A percentile compares a stretch with the other conserved stretches of the same genome.
Conservation (phyloP, 2,797 vertebrate genomes). For the Hippopotamyrus pictus region DNA sequence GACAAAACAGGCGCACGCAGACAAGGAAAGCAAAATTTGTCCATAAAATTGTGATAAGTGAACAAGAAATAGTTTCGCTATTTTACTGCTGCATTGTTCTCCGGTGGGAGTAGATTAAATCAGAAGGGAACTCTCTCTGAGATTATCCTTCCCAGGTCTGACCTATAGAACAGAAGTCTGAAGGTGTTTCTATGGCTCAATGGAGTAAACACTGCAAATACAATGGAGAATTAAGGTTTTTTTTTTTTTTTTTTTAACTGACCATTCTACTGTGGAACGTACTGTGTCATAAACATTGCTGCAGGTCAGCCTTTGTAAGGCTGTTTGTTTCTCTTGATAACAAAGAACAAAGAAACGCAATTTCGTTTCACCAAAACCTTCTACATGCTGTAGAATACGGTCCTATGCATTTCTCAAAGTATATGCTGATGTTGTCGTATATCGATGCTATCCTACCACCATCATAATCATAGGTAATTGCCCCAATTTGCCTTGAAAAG, state of each 20-base stretch:
- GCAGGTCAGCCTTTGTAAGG: background rate
- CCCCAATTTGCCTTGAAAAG: constrained; percentile 4
- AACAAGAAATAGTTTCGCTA: constrained; percentile 7
- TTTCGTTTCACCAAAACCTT: background rate
- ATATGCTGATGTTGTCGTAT: background rate
- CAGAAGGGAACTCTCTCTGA: constrained; percentile 3
- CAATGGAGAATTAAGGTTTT: constrained; percentile 43
- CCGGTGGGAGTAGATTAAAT: constrained; percentile 12
- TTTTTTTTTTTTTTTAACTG: constrained; percentile 37
- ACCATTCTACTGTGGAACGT: constrained; percentile 25
- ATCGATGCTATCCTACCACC: background rate
- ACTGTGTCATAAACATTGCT: background rate
- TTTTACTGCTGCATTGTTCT: background rate
- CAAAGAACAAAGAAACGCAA: background rate
- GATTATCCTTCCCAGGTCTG: constrained; percentile 37
- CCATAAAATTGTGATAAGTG: constrained; percentile 22
- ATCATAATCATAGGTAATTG: background rate
- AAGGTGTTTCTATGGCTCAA: constrained; percentile 50
- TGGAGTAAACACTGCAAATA: constrained; percentile 38
- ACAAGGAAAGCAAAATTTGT: background rate
- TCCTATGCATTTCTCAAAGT: background rate
- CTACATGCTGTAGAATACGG: background rate
- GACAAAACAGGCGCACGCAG: too few species aligned
- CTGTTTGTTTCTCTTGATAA: background rate
- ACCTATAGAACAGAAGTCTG: constrained; percentile 42